Base-by-base conservation (phyloP, 2,888 invertebrate genomes). In the Lasioglossum lativentre region DNA sequence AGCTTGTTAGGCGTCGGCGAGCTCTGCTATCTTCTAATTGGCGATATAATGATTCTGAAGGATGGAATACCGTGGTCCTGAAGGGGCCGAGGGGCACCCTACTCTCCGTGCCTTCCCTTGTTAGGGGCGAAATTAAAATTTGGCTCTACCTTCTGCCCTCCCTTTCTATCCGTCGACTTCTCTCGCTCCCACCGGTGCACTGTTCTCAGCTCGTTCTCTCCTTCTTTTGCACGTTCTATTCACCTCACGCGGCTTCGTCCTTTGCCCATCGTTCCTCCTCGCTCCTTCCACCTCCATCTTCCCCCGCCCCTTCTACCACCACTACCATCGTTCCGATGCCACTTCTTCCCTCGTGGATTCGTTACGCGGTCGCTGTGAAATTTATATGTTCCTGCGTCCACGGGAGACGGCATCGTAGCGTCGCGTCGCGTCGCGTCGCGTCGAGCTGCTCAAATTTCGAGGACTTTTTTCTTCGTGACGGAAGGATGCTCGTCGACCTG, bases 41-140 rank as follows among this genome's bases (percentile, higher is more conserved):
- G 95, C 94, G 94, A 95, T 95, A 95, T 95, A 95, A 95, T 95
- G 95, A 95, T 95, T 94, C 93, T 94, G 94, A 94, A 95, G 95
- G 94, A 95, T 95, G 93, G 93, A 94, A 94, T 93, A 94, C 92
- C 89, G 88, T 92, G 92, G 93, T 92, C 91, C 93, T 91, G 92
- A 91, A 93, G 93, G 90, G 90, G 90, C 89, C 82, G 90, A 90
- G 86, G 89, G 86, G 88, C 87, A 88, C 87, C 85, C 86, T 89
- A 80, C 86, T 85, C 86, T 85, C 86, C 86, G 86, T 87, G 81
- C 90, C 88, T 90, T 88, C 89, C 90, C 93, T 93, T 93, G 93
- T 93, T 93, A 93, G 89, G 91, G 92, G 88, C 91, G 91, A 93
- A 93, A 93, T 93, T 92, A 93, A 93, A 93, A 93, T 93, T 93